phyloP scores from a whole-genome alignment of 2,888 invertebrate species.

The Caenorhabditis sp. region DNA sequence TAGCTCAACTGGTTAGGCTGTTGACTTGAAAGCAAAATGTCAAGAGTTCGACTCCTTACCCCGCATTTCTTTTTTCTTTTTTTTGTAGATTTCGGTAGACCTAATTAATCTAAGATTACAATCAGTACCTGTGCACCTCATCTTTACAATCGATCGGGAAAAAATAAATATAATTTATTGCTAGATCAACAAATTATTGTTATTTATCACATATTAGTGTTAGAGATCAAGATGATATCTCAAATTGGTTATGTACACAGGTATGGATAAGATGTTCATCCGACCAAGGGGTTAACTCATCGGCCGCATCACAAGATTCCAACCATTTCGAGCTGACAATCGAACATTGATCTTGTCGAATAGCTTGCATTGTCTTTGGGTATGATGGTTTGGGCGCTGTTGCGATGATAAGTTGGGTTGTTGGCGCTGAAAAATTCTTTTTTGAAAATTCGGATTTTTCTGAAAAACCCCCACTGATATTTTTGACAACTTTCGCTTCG shows the following conservation, averaged over 20 bases:
- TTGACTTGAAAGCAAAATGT: too few relatives aligned
- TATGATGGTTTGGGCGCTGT: conserved; percentile 34
- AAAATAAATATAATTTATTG: background rate
- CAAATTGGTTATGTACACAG: background rate
- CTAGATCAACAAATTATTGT: background rate
- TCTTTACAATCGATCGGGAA: background rate
- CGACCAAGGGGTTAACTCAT: conserved; percentile 31
- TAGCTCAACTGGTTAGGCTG: too few relatives aligned
- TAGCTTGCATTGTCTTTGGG: conserved; percentile 27
- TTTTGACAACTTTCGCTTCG: conserved; percentile 54
- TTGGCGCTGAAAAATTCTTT: conserved; percentile 13
- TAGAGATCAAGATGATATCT: conserved; percentile 12
- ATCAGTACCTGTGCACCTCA: background rate
- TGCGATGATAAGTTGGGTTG: conserved; percentile 24
- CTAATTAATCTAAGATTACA: too few relatives aligned
- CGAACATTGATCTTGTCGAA: conserved; percentile 11
- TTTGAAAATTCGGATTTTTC: background rate
- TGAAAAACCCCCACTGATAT: conserved; percentile 35
- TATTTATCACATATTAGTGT: conserved; percentile 4
- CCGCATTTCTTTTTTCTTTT: too few relatives aligned
- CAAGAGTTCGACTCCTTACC: too few relatives aligned
- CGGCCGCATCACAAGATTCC: conserved; percentile 32
- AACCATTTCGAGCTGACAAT: conserved; percentile 46
- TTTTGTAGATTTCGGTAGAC: too few relatives aligned
- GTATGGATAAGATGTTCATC: conserved; percentile 17